Percentiles rank a stretch among this genome's conserved stretches.
Conservation (phyloP, 2,888 invertebrate species). For the Eurytoma californica region DNA sequence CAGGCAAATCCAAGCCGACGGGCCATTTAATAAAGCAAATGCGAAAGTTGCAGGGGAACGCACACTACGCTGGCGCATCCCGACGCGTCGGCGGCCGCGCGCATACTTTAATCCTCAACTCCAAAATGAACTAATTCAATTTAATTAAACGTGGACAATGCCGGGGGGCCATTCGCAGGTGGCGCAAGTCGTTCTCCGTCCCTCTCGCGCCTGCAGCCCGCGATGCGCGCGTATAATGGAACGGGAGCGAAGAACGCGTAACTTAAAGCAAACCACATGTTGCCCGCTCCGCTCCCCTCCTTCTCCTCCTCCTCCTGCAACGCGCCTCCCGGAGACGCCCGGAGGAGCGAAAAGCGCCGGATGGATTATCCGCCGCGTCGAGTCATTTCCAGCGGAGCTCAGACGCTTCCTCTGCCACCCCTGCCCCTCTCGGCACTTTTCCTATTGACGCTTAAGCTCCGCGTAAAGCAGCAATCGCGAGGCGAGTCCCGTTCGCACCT, state of each 20-base stretch:
- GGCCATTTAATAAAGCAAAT: conserved; percentile 9
- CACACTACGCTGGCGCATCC: neutral
- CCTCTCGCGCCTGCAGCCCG: neutral
- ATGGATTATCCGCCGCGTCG: conserved; percentile 62
- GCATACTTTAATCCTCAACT: conserved; percentile 32
- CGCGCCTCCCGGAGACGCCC: conserved; percentile 42
- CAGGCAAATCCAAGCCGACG: no score
- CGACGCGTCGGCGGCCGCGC: neutral
- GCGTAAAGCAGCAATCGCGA: conserved; percentile 39
- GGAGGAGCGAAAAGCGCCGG: conserved; percentile 49
- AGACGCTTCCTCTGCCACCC: neutral
- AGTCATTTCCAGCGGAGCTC: conserved; percentile 54
- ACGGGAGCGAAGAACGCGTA: conserved; percentile 57
- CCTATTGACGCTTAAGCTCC: conserved; percentile 40
- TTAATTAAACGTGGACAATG: conserved; percentile 49
- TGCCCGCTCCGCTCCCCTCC: conserved; percentile 60
- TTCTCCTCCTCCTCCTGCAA: conserved; percentile 38
- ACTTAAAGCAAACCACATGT: conserved; percentile 66
- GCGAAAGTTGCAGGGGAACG: neutral
- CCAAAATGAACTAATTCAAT: conserved; percentile 48
- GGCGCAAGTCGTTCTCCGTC: neutral
- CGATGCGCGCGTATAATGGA: conserved; percentile 35
- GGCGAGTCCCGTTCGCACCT: conserved; percentile 27
- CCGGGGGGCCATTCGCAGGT: conserved; percentile 36
- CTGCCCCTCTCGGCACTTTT: conserved; percentile 4